Conservation (phyloP, 2,797 vertebrate genomes). For the Sebastes cheni region DNA sequence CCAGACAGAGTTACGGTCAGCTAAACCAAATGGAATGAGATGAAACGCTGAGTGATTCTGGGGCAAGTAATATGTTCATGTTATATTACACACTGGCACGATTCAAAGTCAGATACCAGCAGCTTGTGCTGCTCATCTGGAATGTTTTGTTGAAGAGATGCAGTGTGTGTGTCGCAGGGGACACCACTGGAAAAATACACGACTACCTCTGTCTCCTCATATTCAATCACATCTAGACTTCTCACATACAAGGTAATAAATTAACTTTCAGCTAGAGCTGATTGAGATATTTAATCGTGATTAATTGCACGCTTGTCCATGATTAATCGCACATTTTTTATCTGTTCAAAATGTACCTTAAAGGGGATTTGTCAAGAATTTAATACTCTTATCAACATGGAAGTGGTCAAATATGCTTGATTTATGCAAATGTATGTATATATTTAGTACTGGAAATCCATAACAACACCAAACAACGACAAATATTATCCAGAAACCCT, state of each 20-base stretch:
- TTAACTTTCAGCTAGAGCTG: not conserved
- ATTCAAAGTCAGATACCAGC: conserved; percentile 50
- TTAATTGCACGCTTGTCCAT: rapidly evolving
- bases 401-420: too few relatives aligned
- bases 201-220: not conserved
- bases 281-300: not conserved
- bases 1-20: conserved; percentile 64
- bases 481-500: too few relatives aligned
- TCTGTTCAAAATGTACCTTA: too few relatives aligned
- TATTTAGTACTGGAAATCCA: too few relatives aligned
- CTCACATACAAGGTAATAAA: conserved; percentile 4
- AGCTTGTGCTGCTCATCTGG: conserved; percentile 37
- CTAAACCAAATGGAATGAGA: conserved; percentile 68
- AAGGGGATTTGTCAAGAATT: too few relatives aligned
- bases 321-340: too few relatives aligned
- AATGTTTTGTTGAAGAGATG: conserved; percentile 29
- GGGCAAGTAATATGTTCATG: conserved; percentile 63
- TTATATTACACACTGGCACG: conserved; percentile 56
- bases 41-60: conserved; percentile 59
- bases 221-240: not conserved
- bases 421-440: too few relatives aligned
- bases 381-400: too few relatives aligned
- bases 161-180: not conserved
- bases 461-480: too few relatives aligned
- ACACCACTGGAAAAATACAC: conserved; percentile 25